A percentile compares a stretch with the other conserved stretches of the same genome.
Conservation (phyloP, 2,113 vertebrate genomes). For the Microtus montanus region DNA sequence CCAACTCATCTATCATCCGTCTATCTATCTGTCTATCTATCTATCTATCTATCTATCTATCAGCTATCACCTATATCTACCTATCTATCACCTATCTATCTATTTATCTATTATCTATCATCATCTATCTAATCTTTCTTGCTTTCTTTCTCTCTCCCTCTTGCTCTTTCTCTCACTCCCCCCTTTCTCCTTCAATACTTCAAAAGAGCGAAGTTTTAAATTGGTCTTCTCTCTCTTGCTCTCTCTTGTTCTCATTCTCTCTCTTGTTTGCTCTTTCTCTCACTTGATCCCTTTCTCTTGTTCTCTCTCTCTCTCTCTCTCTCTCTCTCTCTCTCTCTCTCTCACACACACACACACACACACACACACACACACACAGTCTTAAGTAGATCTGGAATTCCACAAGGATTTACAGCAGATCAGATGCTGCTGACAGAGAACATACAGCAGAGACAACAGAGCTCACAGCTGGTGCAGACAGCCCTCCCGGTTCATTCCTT, state of each 20-base stretch:
- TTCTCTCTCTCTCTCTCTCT: background rate
- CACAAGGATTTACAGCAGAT: background rate
- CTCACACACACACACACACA: no score
- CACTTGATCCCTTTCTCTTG: background rate
- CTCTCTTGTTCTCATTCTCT: no score
- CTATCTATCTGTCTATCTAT: no score
- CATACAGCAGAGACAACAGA: constrained; percentile 18
- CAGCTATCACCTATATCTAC: no score
- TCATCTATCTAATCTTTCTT: background rate
- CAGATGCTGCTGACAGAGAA: constrained; percentile 9
- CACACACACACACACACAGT: background rate
- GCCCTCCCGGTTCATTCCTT: background rate
- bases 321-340: no score
- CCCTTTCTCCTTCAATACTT: background rate
- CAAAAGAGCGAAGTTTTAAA: background rate
- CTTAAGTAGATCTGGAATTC: constrained; percentile 14
- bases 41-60: no score
- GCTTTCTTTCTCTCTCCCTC: background rate
- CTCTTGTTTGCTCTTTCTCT: background rate
- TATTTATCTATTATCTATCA: background rate
- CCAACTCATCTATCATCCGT: no score
- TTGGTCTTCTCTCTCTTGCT: background rate
- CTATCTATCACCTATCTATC: no score
- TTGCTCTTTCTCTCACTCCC: background rate
- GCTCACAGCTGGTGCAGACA: background rate